These are phyloP conservation scores for Microtus oregoni DNA, from an alignment of 2,113 vertebrate species.

Conservation along the genomic window DNA sequence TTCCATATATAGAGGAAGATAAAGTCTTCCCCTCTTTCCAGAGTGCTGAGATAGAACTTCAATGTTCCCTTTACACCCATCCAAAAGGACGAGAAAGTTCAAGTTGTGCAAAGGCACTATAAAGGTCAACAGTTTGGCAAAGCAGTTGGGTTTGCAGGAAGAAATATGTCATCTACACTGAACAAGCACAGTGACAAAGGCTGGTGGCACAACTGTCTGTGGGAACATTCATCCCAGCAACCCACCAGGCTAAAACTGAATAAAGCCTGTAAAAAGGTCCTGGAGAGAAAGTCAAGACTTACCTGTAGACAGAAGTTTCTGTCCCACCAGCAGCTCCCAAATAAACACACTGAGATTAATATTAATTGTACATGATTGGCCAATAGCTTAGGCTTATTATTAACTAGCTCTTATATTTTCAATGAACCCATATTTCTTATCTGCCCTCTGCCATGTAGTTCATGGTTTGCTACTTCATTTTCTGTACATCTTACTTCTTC, in stretches of 20 bases:
- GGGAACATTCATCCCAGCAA: neutral
- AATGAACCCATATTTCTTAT: too few relatives aligned
- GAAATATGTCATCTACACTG: neutral
- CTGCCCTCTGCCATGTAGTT: too few relatives aligned
- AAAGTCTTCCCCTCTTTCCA: neutral
- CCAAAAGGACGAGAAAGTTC: neutral
- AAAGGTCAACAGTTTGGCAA: neutral
- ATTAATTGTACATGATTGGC: too few relatives aligned
- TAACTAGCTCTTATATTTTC: too few relatives aligned
- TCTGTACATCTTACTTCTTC: too few relatives aligned
- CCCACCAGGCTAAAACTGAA: neutral
- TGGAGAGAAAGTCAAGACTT: neutral
- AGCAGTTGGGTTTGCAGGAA: neutral
- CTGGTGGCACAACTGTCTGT: neutral
- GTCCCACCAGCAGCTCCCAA: too few relatives aligned
- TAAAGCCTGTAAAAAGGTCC: neutral
- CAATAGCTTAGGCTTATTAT: too few relatives aligned
- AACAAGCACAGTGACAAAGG: neutral
- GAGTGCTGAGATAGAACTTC: neutral
- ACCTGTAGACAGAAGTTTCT: too few relatives aligned
- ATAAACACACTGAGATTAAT: too few relatives aligned
- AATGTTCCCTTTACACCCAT: neutral
- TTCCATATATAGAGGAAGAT: neutral
- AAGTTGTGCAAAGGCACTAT: neutral
- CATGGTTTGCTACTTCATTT: too few relatives aligned